These are phyloP conservation scores for Callitettix versicolor DNA, from an alignment of 1,140 invertebrate species.

Conservation along the genomic window DNA sequence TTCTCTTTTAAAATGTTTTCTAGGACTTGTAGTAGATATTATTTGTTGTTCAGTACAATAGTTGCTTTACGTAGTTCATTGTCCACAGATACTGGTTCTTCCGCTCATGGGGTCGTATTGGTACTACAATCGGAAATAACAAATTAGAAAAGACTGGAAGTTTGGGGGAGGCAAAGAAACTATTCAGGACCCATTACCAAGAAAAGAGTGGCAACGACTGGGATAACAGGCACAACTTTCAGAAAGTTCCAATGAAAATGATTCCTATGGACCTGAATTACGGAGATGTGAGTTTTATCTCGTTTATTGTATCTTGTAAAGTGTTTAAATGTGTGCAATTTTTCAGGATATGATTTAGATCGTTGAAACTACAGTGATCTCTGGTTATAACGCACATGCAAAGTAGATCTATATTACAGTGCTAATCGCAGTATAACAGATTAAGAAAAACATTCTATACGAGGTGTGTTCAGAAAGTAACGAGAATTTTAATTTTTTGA, in stretches of 20 bases:
- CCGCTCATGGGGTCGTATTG: constrained; percentile 89
- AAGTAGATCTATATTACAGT: too few species aligned
- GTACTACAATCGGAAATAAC: constrained; percentile 78
- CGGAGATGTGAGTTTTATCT: constrained; percentile 32
- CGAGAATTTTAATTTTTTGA: too few species aligned
- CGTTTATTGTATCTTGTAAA: not conserved
- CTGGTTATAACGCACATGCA: too few species aligned
- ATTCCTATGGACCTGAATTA: constrained; percentile 89
- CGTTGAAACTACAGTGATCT: too few species aligned
- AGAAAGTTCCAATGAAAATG: constrained; percentile 71
- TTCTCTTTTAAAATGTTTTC: too few species aligned
- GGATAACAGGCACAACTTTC: constrained; percentile 53
- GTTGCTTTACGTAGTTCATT: constrained; percentile 10
- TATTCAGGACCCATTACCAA: constrained; percentile 58
- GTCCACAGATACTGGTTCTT: constrained; percentile 66
- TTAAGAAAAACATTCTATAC: too few species aligned
- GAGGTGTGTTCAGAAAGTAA: too few species aligned
- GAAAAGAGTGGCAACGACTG: constrained; percentile 84
- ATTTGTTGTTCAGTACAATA: too few species aligned
- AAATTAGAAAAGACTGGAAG: constrained; percentile 53
- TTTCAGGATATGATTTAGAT: too few species aligned
- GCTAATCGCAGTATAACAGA: too few species aligned
- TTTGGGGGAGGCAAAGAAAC: constrained; percentile 46
- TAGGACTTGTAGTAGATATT: too few species aligned
- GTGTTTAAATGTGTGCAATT: too few species aligned